Evolutionary conservation across 2,797 vertebrate species (phyloP).

Genomic region (Spinus pinus): DNA sequence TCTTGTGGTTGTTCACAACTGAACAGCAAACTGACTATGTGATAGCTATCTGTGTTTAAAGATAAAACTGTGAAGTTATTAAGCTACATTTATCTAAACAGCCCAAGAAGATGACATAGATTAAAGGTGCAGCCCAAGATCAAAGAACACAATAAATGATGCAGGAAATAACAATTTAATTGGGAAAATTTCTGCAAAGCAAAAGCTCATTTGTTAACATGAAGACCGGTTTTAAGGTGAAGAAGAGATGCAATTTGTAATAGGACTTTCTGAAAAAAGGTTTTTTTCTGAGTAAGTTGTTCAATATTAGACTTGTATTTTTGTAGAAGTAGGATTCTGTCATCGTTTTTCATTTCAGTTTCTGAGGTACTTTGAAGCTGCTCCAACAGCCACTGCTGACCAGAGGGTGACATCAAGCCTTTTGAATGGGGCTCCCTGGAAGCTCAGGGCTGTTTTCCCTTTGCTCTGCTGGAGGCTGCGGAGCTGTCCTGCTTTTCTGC

Average conservation of each 20-base stretch:
- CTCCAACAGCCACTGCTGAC: background rate
- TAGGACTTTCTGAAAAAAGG: rapidly evolving
- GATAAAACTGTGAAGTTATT: conserved; percentile 73
- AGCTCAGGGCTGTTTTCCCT: background rate
- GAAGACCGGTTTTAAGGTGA: conserved; percentile 10
- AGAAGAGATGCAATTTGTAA: background rate
- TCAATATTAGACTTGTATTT: background rate
- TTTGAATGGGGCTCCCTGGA: background rate
- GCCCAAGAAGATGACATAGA: conserved; percentile 62
- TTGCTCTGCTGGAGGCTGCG: background rate
- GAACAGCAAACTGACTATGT: conserved; percentile 49
- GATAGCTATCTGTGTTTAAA: conserved; percentile 75
- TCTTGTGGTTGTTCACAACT: conserved; percentile 47
- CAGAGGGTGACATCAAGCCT: background rate
- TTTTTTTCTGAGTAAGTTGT: background rate
- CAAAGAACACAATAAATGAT: conserved; percentile 76
- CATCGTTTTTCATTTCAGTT: background rate
- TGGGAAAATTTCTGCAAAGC: conserved; percentile 55
- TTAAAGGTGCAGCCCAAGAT: conserved; percentile 66
- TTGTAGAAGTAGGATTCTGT: background rate
- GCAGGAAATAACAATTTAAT: conserved; percentile 68
- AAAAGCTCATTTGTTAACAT: conserved; percentile 66
- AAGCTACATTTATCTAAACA: conserved; percentile 70
- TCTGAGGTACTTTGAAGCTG: background rate
- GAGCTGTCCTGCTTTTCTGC: background rate